Conservation (phyloP, 2,113 vertebrate species). For the Scomber japonicus region DNA sequence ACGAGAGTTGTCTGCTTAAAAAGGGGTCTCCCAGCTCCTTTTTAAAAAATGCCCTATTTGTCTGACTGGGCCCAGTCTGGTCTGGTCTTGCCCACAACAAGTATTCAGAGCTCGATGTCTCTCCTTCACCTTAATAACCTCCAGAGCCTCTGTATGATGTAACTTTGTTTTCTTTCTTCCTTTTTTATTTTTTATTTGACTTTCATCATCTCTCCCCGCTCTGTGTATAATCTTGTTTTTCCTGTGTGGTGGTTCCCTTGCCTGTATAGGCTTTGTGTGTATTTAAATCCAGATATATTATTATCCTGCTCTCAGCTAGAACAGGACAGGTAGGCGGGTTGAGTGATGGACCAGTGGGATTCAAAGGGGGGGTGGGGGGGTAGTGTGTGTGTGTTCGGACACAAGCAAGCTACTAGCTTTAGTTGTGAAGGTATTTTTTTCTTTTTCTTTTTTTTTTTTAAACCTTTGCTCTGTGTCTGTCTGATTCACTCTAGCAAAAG, state of each 20-base stretch:
- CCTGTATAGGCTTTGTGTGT: conserved; percentile 95
- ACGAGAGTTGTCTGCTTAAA: conserved; percentile 11
- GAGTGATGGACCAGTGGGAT: conserved; percentile 78
- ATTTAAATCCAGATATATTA: conserved; percentile 93
- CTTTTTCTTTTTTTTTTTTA: conserved; percentile 61
- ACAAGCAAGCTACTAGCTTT: conserved; percentile 48
- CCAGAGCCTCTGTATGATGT: conserved; percentile 71
- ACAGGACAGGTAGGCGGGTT: conserved; percentile 88
- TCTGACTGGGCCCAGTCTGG: conserved; percentile 35
- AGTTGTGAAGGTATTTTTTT: conserved; percentile 55
- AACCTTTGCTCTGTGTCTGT: conserved; percentile 46
- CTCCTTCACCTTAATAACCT: conserved; percentile 67
- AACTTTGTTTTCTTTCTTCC: conserved; percentile 50
- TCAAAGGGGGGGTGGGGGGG: conserved; percentile 50
- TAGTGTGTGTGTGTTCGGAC: conserved; percentile 30
- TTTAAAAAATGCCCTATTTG: not conserved
- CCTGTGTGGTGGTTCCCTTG: conserved; percentile 89
- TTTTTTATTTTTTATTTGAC: conserved; percentile 38
- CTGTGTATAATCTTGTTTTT: conserved; percentile 90
- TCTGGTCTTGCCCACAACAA: conserved; percentile 64
- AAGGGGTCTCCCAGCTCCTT: conserved; percentile 17
- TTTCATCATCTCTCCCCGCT: conserved; percentile 79
- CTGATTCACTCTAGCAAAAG: conserved; percentile 43
- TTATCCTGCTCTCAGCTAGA: conserved; percentile 92
- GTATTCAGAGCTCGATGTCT: conserved; percentile 54